Evolutionary conservation across 2,888 invertebrate genomes (phyloP), one percentile per base, ranked within the genome.

Genomic region (Vandiemenella viatica): DNA sequence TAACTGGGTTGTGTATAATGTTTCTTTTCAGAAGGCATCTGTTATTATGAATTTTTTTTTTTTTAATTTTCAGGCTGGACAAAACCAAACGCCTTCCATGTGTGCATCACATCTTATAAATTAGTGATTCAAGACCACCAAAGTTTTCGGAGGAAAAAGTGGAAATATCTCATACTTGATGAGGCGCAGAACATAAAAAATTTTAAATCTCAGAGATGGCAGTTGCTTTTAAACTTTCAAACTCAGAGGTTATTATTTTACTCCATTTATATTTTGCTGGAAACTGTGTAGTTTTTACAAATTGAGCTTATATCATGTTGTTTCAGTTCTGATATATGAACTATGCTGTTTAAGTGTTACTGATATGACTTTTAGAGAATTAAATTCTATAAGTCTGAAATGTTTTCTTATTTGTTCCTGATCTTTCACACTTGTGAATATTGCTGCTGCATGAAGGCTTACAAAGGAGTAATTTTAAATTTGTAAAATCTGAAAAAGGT

Each of bases 121-220:
- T 72, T 99, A 56, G 96, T 96, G 48, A 92, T 96, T 61, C 96
- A 97, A 68, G 98, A 98, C 73, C 95, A 97, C 69, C 89, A 92
- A 67, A 88, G 91, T 64, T 98, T 98, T 69, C 77, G 97, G 48
- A 74, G 95, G 57, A 96, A 96, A 70, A 88, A 92, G 57, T 99
- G 98, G 97, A 91, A 92, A 65, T 98, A 97, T 67, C 76, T 98
- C 44, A 92, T 98, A 56, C 75, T 98, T 48, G 97, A 98, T 65
- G 97, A 96, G 70, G 97, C 97, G 32, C 98, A 98, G 66, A 97
- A 98, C 65, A 98, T 98, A 53, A 99, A 98, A 70, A 98, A 98
- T 70, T 98, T 97, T 66, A 97, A 97, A 67, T 95, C 95, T 17
- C 97, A 97, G 65, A 75, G 98, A 54, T 98, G 98, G 98, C 97